Evolutionary conservation across 2,888 invertebrate species (phyloP).

Genomic region (Dorcus parallelipipedus): DNA sequence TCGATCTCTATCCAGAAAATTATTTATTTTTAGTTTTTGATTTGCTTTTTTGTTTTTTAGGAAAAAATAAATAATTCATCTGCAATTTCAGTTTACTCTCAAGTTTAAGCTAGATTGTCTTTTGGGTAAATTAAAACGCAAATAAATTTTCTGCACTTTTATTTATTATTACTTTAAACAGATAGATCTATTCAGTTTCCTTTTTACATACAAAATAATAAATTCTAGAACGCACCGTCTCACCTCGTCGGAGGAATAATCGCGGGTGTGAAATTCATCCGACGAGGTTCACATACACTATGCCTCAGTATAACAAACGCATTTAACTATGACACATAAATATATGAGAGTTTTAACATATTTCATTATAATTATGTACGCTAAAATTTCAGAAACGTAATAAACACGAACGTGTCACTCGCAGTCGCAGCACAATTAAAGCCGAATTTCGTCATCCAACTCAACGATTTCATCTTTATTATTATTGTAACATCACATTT

Average conservation of each 20-base stretch:
- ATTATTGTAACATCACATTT: slow-evolving; percentile 18
- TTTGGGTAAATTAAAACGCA: too few relatives aligned
- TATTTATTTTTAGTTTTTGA: too few relatives aligned
- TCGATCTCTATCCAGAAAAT: too few relatives aligned
- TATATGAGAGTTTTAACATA: slow-evolving; percentile 4
- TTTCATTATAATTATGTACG: not conserved
- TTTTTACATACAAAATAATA: not conserved
- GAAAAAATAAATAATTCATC: too few relatives aligned
- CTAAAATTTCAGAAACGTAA: not conserved
- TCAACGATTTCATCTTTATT: not conserved
- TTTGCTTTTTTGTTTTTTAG: too few relatives aligned
- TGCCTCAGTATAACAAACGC: slow-evolving; percentile 13
- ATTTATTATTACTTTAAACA: slow-evolving; percentile 1
- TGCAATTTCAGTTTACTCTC: too few relatives aligned
- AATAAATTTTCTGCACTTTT: not conserved
- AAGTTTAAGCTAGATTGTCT: too few relatives aligned
- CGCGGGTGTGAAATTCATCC: not conserved
- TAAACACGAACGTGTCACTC: not conserved
- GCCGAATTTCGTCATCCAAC: not conserved
- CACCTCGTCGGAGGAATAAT: not conserved
- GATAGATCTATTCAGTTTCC: not conserved
- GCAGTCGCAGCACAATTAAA: not conserved
- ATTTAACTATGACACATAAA: slow-evolving; percentile 24
- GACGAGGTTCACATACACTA: not conserved
- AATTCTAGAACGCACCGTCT: not conserved